phyloP scores from a whole-genome alignment of 1,140 invertebrate genomes.

The Pteromalus puparum region DNA sequence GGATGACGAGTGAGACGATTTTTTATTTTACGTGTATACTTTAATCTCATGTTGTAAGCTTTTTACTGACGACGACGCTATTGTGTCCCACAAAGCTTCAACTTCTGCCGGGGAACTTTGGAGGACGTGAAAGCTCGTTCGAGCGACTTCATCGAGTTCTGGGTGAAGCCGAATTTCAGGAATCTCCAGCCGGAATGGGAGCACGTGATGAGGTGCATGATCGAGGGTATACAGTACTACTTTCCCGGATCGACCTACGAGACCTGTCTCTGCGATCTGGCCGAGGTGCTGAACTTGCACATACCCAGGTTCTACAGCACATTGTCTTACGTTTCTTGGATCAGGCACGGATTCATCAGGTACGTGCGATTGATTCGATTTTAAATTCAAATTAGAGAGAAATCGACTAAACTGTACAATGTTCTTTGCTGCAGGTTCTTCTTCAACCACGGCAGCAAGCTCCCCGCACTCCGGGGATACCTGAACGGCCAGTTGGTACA shows the following conservation, averaged over 20 bases:
- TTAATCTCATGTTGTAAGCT: no score
- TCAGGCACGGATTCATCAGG: slow-evolving; percentile 53
- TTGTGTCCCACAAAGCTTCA: slow-evolving; percentile 68
- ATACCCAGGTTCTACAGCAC: slow-evolving; percentile 63
- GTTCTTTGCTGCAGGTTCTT: slow-evolving; percentile 9
- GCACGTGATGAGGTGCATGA: slow-evolving; percentile 71
- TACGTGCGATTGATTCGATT: slow-evolving; percentile 17
- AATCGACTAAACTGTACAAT: neutral
- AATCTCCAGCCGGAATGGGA: slow-evolving; percentile 69
- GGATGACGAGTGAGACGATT: slow-evolving; percentile 79
- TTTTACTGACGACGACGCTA: slow-evolving; percentile 63
- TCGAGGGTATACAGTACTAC: slow-evolving; percentile 66
- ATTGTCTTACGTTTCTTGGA: slow-evolving; percentile 58
- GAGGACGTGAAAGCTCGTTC: slow-evolving; percentile 69
- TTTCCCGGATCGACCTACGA: slow-evolving; percentile 65
- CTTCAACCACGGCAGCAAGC: slow-evolving; percentile 44
- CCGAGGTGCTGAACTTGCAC: slow-evolving; percentile 61
- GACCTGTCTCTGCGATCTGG: slow-evolving; percentile 60
- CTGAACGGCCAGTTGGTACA: slow-evolving; percentile 51
- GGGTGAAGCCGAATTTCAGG: slow-evolving; percentile 70
- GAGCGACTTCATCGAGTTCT: slow-evolving; percentile 66
- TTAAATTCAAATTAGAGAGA: neutral
- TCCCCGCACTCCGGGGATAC: slow-evolving; percentile 48
- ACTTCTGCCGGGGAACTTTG: slow-evolving; percentile 76
- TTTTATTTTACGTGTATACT: no score